Conservation (phyloP, 30 jellyfish, hydroid and myxozoan species). For the Hydractinia echinata region DNA sequence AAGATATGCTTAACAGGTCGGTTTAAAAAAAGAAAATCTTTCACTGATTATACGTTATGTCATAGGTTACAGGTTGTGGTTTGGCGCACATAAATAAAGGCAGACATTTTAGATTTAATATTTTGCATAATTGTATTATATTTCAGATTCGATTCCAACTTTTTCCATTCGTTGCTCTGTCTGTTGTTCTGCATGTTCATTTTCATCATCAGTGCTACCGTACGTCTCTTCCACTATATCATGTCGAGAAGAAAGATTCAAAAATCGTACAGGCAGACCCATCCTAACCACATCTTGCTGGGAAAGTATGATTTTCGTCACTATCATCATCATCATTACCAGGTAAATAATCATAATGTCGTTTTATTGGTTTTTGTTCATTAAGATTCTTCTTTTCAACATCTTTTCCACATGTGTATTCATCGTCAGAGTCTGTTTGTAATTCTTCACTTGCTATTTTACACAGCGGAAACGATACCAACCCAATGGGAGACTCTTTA, state of each 20-base stretch:
- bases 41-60: too few species aligned
- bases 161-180: too few species aligned
- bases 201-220: constrained; percentile 16
- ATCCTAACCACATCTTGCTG: not conserved
- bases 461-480: constrained; percentile 23
- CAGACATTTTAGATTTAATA: too few species aligned
- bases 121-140: too few species aligned
- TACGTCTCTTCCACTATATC: not conserved
- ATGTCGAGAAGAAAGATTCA: not conserved
- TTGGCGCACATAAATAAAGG: too few species aligned
- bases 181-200: not conserved
- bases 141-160: too few species aligned
- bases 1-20: too few species aligned
- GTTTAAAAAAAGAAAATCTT: too few species aligned
- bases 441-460: not conserved
- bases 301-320: not conserved
- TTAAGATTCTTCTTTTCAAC: not conserved
- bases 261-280: not conserved
- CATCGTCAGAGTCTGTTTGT: constrained; percentile 24
- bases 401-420: not conserved
- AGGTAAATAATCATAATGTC: constrained; percentile 1
- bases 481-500: constrained; percentile 35
- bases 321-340: not conserved
- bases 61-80: too few species aligned
- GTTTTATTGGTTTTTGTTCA: not conserved